Evolutionary conservation across 2,888 invertebrate species (phyloP), one percentile per base, ranked within the genome.

Genomic region (Rotaria magnacalcarata): DNA sequence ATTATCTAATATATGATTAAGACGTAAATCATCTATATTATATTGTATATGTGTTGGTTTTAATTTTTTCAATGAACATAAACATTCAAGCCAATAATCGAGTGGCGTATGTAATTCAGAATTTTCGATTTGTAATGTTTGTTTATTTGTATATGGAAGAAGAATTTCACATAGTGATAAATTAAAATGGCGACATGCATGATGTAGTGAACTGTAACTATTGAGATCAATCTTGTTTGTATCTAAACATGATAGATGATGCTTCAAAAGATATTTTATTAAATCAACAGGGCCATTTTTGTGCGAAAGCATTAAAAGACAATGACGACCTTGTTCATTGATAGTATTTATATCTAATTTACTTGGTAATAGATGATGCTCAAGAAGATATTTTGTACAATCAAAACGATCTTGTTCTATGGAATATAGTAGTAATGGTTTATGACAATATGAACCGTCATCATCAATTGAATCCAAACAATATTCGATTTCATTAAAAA

Each of bases 31-130:
- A 67, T 67, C 34, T 5, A 6, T 27, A 67, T 67, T 11, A 67
- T 67, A 19, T 41, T 67, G 19, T 27, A 67, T 41, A 67, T 67
- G 27, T 67, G 67, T 67, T 11, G 67, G 67, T 67, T 67, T 67
- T 19, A 67, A 34, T 67, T 67, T 67, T 19, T 67, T 67, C 4
- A 67, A 19, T 67, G 67, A 67, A 67, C 67, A 67, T 34, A 67
- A 34, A 67, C 67, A 67, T 67, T 67, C 67, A 34, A 67, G 34
- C 67, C 67, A 67, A 67, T 67, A 67, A 34, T 67, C 67, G 24
- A 67, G 67, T 41, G 67, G 67, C 16, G 67, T 67, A 67, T 67
- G 67, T 67, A 67, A 34, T 67, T 67, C 67, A 27, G 67, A 67
- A 41, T 67, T 67, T 67, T 67, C 67, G 0, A 34, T 67, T 67